Conservation (phyloP, 2,888 invertebrate species). For the Anodontia alba region DNA sequence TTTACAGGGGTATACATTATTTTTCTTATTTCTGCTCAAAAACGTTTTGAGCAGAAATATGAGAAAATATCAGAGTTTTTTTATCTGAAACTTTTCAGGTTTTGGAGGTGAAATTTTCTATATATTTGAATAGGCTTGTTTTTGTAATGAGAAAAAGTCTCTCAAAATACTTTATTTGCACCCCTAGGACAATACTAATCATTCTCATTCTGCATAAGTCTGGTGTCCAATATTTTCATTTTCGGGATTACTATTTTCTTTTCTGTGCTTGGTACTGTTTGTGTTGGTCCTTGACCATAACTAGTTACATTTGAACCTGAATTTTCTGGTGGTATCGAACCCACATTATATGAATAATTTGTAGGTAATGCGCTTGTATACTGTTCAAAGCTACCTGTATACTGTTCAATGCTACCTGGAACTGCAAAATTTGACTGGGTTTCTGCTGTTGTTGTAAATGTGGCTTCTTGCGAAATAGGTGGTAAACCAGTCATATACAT, state of each 20-base stretch:
- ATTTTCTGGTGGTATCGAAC: neutral
- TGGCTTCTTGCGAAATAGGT: neutral
- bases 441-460: neutral
- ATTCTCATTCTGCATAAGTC: constrained; percentile 71
- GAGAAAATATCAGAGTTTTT: no score
- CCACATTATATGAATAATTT: neutral
- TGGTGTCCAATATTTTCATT: constrained; percentile 70
- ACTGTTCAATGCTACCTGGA: neutral
- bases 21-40: no score
- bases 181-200: no score
- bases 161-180: no score
- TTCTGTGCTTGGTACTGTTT: constrained; percentile 1
- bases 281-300: constrained; percentile 14
- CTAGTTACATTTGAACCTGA: neutral
- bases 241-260: constrained; percentile 54
- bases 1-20: no score
- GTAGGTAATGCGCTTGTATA: neutral
- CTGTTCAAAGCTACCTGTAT: neutral
- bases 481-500: neutral
- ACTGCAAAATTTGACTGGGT: neutral
- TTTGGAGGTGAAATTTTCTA: no score
- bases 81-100: no score
- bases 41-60: no score
- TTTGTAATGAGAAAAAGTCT: no score
- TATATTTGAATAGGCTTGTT: no score